Percentiles rank a stretch among this genome's conserved stretches.
These are phyloP conservation scores for Galleria mellonella DNA, from an alignment of 1,140 invertebrate genomes.

Conservation along the genomic window DNA sequence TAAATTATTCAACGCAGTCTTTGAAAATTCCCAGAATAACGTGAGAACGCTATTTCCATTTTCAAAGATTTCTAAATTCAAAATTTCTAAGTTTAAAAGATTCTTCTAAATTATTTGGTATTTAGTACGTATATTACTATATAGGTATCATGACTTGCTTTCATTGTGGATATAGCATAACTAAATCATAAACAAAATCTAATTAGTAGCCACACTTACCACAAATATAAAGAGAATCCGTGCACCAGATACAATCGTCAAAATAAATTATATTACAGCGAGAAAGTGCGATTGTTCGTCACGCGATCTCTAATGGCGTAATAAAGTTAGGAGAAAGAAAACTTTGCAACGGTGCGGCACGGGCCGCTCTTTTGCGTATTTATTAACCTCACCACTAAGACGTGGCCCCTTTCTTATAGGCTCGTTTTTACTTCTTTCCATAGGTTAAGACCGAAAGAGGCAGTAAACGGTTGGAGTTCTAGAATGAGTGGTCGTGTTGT, in stretches of 20 bases:
- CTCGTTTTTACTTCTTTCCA: slow-evolving; percentile 14
- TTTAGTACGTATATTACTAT: too few relatives aligned
- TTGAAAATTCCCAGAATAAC: too few relatives aligned
- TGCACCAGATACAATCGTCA: slow-evolving; percentile 43
- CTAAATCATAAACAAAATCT: too few relatives aligned
- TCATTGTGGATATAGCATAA: too few relatives aligned
- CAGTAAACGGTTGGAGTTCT: slow-evolving; percentile 17
- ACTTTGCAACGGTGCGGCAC: slow-evolving; percentile 32
- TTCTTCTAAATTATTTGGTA: too few relatives aligned
- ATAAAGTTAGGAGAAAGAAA: slow-evolving; percentile 68
- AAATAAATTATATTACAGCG: slow-evolving; percentile 53
- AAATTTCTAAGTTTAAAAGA: too few relatives aligned
- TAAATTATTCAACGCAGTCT: too few relatives aligned
- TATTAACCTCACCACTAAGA: slow-evolving; percentile 50
- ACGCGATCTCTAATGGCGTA: slow-evolving; percentile 64
- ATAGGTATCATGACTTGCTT: too few relatives aligned
- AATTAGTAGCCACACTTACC: slow-evolving; percentile 7
- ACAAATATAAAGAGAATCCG: slow-evolving; percentile 20
- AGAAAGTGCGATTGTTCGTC: slow-evolving; percentile 54
- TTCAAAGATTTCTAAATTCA: too few relatives aligned
- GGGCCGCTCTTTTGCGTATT: slow-evolving; percentile 60
- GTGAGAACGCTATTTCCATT: too few relatives aligned
- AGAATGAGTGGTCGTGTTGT: slow-evolving; percentile 36
- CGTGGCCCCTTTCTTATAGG: slow-evolving; percentile 18
- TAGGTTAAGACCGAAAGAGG: slow-evolving; percentile 2